Base-by-base conservation (phyloP, 1,140 invertebrate genomes). In the Drosophila lini region DNA sequence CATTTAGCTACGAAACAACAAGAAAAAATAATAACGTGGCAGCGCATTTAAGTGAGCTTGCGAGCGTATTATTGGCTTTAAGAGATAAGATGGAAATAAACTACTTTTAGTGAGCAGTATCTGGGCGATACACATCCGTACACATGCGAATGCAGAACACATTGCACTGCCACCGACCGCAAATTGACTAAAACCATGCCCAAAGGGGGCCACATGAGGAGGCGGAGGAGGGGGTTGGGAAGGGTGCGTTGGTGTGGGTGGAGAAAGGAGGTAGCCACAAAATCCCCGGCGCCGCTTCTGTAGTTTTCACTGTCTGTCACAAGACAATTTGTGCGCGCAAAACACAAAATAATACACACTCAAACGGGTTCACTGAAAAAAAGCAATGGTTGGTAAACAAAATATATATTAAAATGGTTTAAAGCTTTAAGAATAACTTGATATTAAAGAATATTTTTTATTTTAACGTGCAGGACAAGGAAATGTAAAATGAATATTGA, bases 261-360 rank as follows among this genome's bases (percentile, higher is more conserved):
- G 22, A 8, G 15, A 16, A 45, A 59, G 60, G 70, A 48, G 48
- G 59, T 40, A 56, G 53, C 64, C 68, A 68, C 68, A 36, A 71
- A 45, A 71, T 71, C 42, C 68, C 47, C 68, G 79, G 71, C 80
- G 83, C 83, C 83, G 77, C 58, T 89, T 74, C 71, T 88, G 80
- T 71, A 86, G 83, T 88, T 86, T 83, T 88, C 83, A 80, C 84
- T 89, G 84, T 89, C 84, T 89, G 84, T 89, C 84, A 89, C 84
- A 89, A 89, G 84, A 89, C 84, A 89, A 89, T 89, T 89, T 89
- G 84, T 89, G 80, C 84, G 84, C 85, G 84, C 84, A 89, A 83
- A 89, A 89, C 69, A 84, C 80, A 89, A 89, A 89, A 89, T 84
- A 89, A 89, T 89, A 81, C 80, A 89, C 84, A 83, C 48, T 69